Percentiles rank a stretch among this genome's conserved stretches.
phyloP scores from a whole-genome alignment of 2,113 vertebrate genomes.

The Papio anubis region DNA sequence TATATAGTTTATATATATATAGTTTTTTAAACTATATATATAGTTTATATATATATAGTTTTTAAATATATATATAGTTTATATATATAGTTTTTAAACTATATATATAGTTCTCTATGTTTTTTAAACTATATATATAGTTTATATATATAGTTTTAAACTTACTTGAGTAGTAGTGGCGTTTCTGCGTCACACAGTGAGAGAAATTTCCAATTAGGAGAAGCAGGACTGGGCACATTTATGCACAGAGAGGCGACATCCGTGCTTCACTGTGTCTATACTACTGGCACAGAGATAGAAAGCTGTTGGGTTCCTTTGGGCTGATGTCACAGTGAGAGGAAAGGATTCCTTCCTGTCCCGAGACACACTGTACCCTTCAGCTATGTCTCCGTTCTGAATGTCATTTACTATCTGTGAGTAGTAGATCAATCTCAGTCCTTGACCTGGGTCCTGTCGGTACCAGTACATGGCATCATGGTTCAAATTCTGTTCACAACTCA shows the following conservation, averaged over 20 bases:
- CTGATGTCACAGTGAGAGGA: not conserved
- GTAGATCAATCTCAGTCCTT: not conserved
- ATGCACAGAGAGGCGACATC: not conserved
- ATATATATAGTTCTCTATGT: no score
- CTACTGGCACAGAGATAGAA: conserved; percentile 52
- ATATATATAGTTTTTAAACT: no score
- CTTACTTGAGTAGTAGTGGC: no score
- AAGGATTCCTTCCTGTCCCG: not conserved
- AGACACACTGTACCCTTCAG: not conserved
- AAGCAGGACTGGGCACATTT: not conserved
- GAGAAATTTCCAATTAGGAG: no score
- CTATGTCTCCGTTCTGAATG: not conserved
- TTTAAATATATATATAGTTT: not conserved
- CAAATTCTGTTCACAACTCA: conserved; percentile 51
- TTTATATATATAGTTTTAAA: not conserved
- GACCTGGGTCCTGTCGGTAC: conserved; percentile 55
- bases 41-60: no score
- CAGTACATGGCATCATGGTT: conserved; percentile 27
- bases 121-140: not conserved
- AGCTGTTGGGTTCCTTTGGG: not conserved
- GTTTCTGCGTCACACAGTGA: no score
- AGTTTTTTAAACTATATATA: no score
- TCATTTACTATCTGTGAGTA: rapidly evolving
- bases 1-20: no score
- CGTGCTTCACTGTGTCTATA: not conserved